These are phyloP conservation scores for Ecliptopera silaceata DNA, from an alignment of 2,888 invertebrate genomes.

Conservation along the genomic window DNA sequence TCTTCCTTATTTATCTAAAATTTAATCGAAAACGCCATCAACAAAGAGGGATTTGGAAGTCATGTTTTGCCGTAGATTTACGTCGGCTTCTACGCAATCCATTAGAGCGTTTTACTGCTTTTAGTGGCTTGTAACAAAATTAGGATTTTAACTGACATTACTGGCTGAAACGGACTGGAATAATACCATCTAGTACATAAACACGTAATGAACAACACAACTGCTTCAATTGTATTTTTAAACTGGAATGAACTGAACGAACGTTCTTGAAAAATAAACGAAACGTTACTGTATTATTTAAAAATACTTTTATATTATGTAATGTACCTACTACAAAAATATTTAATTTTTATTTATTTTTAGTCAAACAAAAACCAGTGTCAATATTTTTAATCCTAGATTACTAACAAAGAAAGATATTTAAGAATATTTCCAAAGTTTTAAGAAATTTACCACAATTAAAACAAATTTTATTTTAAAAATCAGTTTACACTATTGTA, in stretches of 20 bases:
- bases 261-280: too few relatives aligned
- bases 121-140: conserved; percentile 39
- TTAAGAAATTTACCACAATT: too few relatives aligned
- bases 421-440: too few relatives aligned
- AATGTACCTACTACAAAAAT: too few relatives aligned
- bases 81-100: conserved; percentile 44
- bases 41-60: conserved; percentile 38
- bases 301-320: too few relatives aligned
- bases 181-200: conserved; percentile 18
- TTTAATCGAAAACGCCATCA: conserved; percentile 25
- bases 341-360: too few relatives aligned
- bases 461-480: too few relatives aligned
- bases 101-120: conserved; percentile 48
- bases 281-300: too few relatives aligned
- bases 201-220: conserved; percentile 6
- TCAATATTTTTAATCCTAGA: too few relatives aligned
- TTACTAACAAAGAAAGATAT: too few relatives aligned
- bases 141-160: conserved; percentile 28
- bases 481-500: too few relatives aligned
- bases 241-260: not conserved
- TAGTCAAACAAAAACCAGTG: too few relatives aligned
- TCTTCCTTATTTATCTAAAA: conserved; percentile 6
- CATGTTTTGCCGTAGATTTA: conserved; percentile 45
- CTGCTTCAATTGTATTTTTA: not conserved
- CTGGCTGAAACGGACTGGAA: conserved; percentile 15